Evolutionary conservation across 2,113 vertebrate genomes (phyloP), one percentile per base, ranked within the genome.

Genomic region (Irena cyanogastra): DNA sequence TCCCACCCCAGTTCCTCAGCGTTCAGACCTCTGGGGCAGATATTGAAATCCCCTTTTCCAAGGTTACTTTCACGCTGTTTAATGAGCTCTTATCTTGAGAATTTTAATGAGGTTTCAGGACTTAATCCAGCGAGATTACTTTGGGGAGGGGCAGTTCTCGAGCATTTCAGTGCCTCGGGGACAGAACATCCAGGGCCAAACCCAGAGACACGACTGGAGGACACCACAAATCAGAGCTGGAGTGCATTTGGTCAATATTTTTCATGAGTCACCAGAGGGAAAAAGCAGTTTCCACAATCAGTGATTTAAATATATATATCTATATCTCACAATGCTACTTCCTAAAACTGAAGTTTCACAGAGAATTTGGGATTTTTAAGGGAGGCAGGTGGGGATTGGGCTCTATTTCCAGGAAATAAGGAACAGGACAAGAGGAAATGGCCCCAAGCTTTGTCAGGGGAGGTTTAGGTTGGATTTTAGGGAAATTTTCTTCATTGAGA

Each of bases 31-130:
- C 83, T 49, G 14, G 37, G 2, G 10, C 31, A 33, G 33, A 20
- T 94, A 93, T 88, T 90, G 79, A 94, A 96, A 97, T 85, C 52
- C 72, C 27, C 69, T n/a, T 88, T 50, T 30, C n/a, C 95, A 90
- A 96, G 91, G 97, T 93, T 93, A 35, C 16, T 89, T 93, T 72
- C 85, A 69, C 4, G 8, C 80, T 81, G 49, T 20, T 92, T 83
- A 90, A 89, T 69, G 84, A 95, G 3, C 19, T 77, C 49, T 95
- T 97, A 95, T 95, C 96, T 94, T 24, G 41, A 68, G 77, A 91
- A 19, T 65, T 82, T n/a, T 22, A 92, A 93, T 86, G 42, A 77
- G 23, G 49, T 74, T 96, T 89, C 82, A 83, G 76, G 71, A 42
- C 11, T 80, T 74, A 89, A 89, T 83, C 52, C 27, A 2, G 23